phyloP scores from a whole-genome alignment of 2,888 invertebrate genomes.

The Leptinotarsa tumamoca region DNA sequence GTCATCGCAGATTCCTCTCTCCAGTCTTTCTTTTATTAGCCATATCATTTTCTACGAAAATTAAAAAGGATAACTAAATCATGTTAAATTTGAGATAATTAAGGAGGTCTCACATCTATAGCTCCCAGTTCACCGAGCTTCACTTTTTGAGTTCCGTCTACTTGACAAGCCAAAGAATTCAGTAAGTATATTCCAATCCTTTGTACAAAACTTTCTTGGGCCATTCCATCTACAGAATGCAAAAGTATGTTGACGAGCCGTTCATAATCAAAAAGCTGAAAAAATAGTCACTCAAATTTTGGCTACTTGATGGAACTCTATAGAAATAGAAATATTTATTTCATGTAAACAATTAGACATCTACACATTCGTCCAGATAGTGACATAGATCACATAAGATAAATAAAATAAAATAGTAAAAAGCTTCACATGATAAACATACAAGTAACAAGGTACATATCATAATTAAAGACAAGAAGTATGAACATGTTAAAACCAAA shows the following conservation, averaged over 20 bases:
- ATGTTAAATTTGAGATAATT: neutral
- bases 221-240: constrained; percentile 83
- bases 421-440: too few relatives aligned
- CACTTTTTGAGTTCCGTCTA: constrained; percentile 92
- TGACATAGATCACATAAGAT: too few relatives aligned
- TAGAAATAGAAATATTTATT: too few relatives aligned
- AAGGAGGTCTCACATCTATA: constrained; percentile 73
- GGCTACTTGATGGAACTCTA: too few relatives aligned
- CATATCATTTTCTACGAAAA: constrained; percentile 82
- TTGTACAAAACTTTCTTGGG: constrained; percentile 92
- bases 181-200: constrained; percentile 94
- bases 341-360: too few relatives aligned
- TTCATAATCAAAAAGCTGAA: constrained; percentile 90
- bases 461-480: too few relatives aligned
- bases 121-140: constrained; percentile 92
- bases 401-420: too few relatives aligned
- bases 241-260: constrained; percentile 86
- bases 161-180: constrained; percentile 96
- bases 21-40: constrained; percentile 85
- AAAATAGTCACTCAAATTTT: constrained; percentile 33
- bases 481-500: too few relatives aligned
- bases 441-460: too few relatives aligned
- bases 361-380: too few relatives aligned
- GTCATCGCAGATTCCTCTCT: constrained; percentile 87
- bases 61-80: constrained; percentile 5